Evolutionary conservation across 2,797 vertebrate genomes (phyloP).

Genomic region (Adelosebastes latens): DNA sequence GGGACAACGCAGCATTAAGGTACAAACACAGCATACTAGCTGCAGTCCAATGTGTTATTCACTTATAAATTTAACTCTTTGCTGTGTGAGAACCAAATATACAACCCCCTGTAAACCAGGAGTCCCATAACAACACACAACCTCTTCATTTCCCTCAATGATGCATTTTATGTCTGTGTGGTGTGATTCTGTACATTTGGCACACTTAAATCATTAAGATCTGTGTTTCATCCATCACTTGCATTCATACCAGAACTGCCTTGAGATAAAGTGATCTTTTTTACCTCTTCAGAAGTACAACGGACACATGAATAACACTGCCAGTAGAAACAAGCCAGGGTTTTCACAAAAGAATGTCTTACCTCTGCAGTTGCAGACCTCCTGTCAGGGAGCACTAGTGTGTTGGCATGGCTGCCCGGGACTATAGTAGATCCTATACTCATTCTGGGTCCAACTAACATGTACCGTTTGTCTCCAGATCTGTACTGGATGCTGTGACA

Average conservation of each 20-base stretch:
- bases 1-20: not conserved
- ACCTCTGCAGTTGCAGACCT: conserved; percentile 4
- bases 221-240: not conserved
- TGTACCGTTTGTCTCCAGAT: conserved; percentile 69
- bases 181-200: not conserved
- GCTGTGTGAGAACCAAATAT: not conserved
- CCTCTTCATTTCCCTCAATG: not conserved
- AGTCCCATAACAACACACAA: not conserved
- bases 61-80: not conserved
- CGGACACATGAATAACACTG: too few species aligned
- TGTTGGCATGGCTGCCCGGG: conserved; percentile 39
- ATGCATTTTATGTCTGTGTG: not conserved
- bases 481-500: conserved; percentile 71
- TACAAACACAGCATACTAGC: not conserved
- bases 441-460: conserved; percentile 67
- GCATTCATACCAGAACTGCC: not conserved
- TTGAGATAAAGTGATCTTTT: conserved; percentile 8
- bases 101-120: not conserved
- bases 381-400: conserved; percentile 52
- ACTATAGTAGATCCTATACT: conserved; percentile 60
- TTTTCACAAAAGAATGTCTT: not conserved
- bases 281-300: conserved; percentile 61
- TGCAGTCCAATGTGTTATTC: not conserved
- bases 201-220: not conserved
- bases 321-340: too few species aligned